These are phyloP conservation scores for Notolabrus celidotus DNA, from an alignment of 2,797 vertebrate genomes.

Conservation along the genomic window DNA sequence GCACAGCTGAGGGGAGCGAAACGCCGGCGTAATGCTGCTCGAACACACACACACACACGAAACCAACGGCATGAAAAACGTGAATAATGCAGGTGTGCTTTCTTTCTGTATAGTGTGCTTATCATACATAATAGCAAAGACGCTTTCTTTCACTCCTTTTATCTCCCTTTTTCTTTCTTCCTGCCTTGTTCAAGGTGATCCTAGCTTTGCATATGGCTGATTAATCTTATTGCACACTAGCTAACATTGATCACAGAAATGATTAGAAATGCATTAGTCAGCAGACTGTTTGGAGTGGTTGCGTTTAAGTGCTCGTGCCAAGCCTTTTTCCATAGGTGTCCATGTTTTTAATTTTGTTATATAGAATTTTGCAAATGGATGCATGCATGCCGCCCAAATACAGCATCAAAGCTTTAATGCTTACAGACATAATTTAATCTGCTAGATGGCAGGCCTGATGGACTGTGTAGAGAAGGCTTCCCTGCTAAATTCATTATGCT, in stretches of 20 bases:
- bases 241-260: conserved; percentile 86
- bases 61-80: conserved; percentile 58
- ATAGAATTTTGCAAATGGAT: conserved; percentile 85
- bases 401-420: conserved; percentile 84
- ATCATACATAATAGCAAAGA: conserved; percentile 67
- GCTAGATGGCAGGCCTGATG: conserved; percentile 80
- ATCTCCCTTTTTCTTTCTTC: conserved; percentile 55
- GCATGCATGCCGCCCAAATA: conserved; percentile 79
- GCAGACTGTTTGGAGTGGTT: conserved; percentile 79
- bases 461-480: conserved; percentile 79
- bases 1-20: conserved; percentile 81
- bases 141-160: conserved; percentile 65
- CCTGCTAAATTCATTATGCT: conserved; percentile 84
- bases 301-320: conserved; percentile 80
- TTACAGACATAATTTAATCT: conserved; percentile 85
- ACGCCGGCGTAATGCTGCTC: conserved; percentile 55
- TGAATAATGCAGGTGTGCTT: conserved; percentile 81
- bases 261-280: conserved; percentile 87
- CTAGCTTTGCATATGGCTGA: conserved; percentile 82
- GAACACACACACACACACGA: conserved; percentile 65
- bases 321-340: conserved; percentile 84
- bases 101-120: conserved; percentile 65
- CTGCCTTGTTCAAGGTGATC: conserved; percentile 79
- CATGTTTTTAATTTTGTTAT: conserved; percentile 86
- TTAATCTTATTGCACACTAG: conserved; percentile 83